Percentiles rank a stretch among this genome's conserved stretches.
These are phyloP conservation scores for Drosophila bifasciata DNA, from an alignment of 1,140 invertebrate genomes.

Conservation along the genomic window DNA sequence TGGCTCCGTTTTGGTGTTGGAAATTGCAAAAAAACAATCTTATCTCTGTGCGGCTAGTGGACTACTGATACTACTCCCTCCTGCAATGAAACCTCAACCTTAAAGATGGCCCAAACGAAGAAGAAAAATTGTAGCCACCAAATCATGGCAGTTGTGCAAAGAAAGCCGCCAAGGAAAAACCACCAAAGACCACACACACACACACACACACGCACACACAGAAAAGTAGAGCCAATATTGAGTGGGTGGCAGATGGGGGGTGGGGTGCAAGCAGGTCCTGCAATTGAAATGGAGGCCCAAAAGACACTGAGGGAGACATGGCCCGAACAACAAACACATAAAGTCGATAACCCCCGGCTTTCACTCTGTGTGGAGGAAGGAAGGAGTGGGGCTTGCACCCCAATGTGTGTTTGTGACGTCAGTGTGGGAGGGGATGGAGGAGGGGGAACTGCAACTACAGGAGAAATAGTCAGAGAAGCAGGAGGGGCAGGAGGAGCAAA, in stretches of 20 bases:
- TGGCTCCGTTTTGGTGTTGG: too few species aligned
- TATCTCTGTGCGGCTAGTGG: too few species aligned
- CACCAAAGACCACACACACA: background rate
- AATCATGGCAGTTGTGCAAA: slow-evolving; percentile 51
- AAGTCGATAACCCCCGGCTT: slow-evolving; percentile 74
- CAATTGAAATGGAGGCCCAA: slow-evolving; percentile 51
- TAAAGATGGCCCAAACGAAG: background rate
- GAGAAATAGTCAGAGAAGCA: background rate
- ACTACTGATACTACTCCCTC: background rate
- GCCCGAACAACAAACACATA: slow-evolving; percentile 78
- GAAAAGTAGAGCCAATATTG: slow-evolving; percentile 30
- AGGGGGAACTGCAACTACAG: slow-evolving; percentile 18
- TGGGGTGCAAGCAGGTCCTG: slow-evolving; percentile 23
- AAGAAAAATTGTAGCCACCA: slow-evolving; percentile 24
- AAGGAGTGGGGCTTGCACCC: background rate
- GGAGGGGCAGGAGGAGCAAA: too few species aligned
- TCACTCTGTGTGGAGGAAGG: slow-evolving; percentile 21
- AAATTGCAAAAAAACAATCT: slow-evolving; percentile 27
- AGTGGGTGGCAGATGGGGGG: slow-evolving; percentile 5
- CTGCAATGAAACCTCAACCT: too few species aligned
- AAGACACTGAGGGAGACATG: slow-evolving; percentile 46
- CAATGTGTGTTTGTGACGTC: slow-evolving; percentile 49
- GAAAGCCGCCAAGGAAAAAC: slow-evolving; percentile 22
- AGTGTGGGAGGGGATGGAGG: slow-evolving; percentile 28
- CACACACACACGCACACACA: too few species aligned